Conservation (phyloP, 2,888 invertebrate species). For the Cerastoderma edule region DNA sequence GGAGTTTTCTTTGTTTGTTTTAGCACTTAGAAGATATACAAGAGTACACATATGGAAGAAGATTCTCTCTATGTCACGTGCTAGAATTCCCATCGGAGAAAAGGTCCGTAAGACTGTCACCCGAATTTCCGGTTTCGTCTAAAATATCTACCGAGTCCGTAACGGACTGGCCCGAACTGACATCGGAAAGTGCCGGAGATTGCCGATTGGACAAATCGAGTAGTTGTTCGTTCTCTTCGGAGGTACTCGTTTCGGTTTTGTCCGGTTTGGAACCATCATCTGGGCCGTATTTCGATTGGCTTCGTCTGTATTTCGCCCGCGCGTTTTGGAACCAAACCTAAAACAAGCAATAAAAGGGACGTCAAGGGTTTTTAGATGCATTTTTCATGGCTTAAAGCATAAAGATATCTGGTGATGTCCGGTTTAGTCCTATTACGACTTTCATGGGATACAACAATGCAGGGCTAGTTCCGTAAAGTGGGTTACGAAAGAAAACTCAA, state of each 20-base stretch:
- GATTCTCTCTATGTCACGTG: slow-evolving; percentile 4
- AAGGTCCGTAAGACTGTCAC: slow-evolving; percentile 27
- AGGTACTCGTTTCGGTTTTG: slow-evolving; percentile 44
- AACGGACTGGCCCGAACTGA: slow-evolving; percentile 73
- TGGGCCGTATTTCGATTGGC: slow-evolving; percentile 86
- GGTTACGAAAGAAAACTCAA: too few species aligned
- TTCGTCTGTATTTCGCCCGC: slow-evolving; percentile 98
- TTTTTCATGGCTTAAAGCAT: too few species aligned
- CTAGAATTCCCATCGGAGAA: slow-evolving; percentile 34
- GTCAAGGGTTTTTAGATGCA: too few species aligned
- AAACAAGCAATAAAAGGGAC: slow-evolving; percentile 10
- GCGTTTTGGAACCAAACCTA: slow-evolving; percentile 99
- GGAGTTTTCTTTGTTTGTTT: too few species aligned
- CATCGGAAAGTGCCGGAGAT: slow-evolving; percentile 79
- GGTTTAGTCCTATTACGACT: too few species aligned
- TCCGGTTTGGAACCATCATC: slow-evolving; percentile 48
- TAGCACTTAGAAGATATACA: too few species aligned
- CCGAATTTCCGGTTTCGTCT: background rate
- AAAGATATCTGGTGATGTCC: too few species aligned
- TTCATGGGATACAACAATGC: too few species aligned
- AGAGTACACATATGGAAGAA: too few species aligned
- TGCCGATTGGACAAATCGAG: slow-evolving; percentile 73
- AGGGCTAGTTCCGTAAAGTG: too few species aligned
- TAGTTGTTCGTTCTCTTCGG: slow-evolving; percentile 59
- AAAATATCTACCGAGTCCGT: slow-evolving; percentile 72